Conservation (phyloP, 2,888 invertebrate species). For the Microctonus hyperodae region DNA sequence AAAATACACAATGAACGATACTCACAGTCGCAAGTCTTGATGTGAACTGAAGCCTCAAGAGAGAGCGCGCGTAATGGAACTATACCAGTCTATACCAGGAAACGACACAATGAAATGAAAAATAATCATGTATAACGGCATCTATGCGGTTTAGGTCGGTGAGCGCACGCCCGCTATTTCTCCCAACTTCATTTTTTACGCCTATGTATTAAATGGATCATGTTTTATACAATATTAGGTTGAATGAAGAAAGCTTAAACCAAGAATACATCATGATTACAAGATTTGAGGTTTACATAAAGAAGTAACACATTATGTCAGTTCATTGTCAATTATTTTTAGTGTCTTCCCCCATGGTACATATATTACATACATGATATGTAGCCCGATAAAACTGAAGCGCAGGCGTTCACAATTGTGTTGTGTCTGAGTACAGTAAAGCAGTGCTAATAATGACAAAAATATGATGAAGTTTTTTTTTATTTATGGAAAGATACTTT, state of each 20-base stretch:
- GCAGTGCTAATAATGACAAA: no score
- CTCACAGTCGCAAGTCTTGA: not conserved
- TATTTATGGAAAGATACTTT: no score
- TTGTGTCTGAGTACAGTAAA: no score
- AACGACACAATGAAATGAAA: not conserved
- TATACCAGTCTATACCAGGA: not conserved
- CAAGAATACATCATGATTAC: no score
- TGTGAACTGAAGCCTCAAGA: not conserved
- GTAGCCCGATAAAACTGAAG: not conserved
- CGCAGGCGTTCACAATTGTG: not conserved
- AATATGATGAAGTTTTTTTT: no score
- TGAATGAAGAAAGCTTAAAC: no score
- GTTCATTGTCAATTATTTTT: not conserved
- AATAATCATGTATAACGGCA: not conserved
- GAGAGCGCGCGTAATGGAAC: not conserved
- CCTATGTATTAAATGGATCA: not conserved
- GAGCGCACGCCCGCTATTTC: not conserved
- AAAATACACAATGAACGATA: not conserved
- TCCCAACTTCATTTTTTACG: not conserved
- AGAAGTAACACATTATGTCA: not conserved
- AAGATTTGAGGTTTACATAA: no score
- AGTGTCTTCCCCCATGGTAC: no score
- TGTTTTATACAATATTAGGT: no score
- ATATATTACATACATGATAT: no score
- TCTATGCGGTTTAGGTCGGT: not conserved